These are phyloP conservation scores for Sympetrum striolatum DNA, from an alignment of 2,888 invertebrate genomes.

Conservation along the genomic window DNA sequence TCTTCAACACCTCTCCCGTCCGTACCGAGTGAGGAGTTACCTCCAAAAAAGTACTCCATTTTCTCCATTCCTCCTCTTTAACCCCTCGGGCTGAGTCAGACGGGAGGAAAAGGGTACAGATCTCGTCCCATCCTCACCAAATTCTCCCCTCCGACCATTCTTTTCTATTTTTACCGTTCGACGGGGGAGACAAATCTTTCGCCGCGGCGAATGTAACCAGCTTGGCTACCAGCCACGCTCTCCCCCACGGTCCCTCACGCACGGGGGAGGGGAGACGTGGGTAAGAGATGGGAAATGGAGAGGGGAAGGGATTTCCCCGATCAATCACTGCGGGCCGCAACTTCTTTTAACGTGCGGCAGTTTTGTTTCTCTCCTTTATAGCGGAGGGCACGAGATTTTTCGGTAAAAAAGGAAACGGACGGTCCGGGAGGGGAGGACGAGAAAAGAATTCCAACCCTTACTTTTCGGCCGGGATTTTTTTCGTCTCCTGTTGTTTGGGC, in stretches of 20 bases:
- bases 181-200: conserved; percentile 42
- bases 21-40: background rate
- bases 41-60: background rate
- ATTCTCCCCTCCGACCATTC: background rate
- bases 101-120: background rate
- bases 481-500: background rate
- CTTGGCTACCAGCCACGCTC: conserved; percentile 24
- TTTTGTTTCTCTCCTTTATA: background rate
- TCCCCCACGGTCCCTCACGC: background rate
- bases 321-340: conserved; percentile 4
- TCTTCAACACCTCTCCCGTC: background rate
- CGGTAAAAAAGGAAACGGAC: background rate
- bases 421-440: background rate
- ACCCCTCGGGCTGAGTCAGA: background rate
- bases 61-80: background rate
- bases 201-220: conserved; percentile 38
- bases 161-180: conserved; percentile 36
- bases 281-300: background rate
- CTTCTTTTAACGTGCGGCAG: background rate
- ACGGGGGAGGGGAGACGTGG: background rate
- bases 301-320: background rate
- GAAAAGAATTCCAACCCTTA: background rate
- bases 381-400: background rate
- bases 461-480: background rate
- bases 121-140: background rate